These are phyloP conservation scores for Melanostoma mellinum DNA, from an alignment of 2,888 invertebrate genomes.

Conservation along the genomic window DNA sequence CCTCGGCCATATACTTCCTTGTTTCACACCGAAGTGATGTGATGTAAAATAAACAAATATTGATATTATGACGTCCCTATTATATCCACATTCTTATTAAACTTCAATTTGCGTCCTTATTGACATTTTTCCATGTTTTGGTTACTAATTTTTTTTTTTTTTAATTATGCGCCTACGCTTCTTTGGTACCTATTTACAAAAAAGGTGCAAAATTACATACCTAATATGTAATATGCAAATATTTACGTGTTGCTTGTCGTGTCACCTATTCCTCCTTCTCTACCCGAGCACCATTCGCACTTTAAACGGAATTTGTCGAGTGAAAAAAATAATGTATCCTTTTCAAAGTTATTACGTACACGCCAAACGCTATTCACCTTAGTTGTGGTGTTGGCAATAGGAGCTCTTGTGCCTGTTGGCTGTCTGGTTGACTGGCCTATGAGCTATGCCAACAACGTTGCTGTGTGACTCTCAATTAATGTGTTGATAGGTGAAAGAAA, in stretches of 20 bases:
- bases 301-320: neutral
- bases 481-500: slow-evolving; percentile 41
- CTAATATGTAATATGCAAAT: slow-evolving; percentile 60
- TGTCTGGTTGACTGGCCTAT: neutral
- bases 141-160: slow-evolving; percentile 49
- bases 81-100: slow-evolving; percentile 9
- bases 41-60: too few relatives aligned
- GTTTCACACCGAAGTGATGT: too few relatives aligned
- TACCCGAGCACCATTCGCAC: slow-evolving; percentile 2
- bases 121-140: slow-evolving; percentile 55
- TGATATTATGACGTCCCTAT: neutral
- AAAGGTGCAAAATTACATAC: slow-evolving; percentile 55
- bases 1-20: neutral
- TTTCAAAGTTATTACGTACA: slow-evolving; percentile 58
- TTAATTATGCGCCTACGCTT: slow-evolving; percentile 62
- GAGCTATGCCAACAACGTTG: neutral
- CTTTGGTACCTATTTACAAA: slow-evolving; percentile 23
- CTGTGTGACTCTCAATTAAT: slow-evolving; percentile 48
- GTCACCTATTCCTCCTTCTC: neutral
- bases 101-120: slow-evolving; percentile 32
- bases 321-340: slow-evolving; percentile 33
- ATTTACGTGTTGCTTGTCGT: slow-evolving; percentile 41
- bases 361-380: slow-evolving; percentile 51
- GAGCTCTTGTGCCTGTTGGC: neutral
- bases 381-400: slow-evolving; percentile 3